A percentile compares a stretch with the other conserved stretches of the same genome.
Conservation (phyloP, 2,888 invertebrate species). For the Polydrusus pterygomalis region DNA sequence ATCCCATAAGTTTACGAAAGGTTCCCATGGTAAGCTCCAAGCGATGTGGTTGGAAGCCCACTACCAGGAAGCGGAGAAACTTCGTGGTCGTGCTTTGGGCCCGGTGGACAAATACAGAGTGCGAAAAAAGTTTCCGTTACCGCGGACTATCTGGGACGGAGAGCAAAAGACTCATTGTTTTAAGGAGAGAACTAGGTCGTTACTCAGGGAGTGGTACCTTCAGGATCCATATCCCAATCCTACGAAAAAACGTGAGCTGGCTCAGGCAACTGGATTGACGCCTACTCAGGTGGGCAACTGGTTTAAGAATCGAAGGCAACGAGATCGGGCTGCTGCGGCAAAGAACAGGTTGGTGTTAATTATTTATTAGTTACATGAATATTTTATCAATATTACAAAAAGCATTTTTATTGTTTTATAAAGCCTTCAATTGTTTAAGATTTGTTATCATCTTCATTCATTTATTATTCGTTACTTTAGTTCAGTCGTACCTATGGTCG, state of each 20-base stretch:
- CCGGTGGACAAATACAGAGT: slow-evolving; percentile 96
- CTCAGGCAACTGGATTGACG: slow-evolving; percentile 92
- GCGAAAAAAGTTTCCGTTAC: slow-evolving; percentile 94
- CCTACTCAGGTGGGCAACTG: slow-evolving; percentile 96
- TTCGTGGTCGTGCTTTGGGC: slow-evolving; percentile 91
- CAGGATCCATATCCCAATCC: slow-evolving; percentile 98
- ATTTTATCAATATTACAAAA: background rate
- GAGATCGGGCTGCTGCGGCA: slow-evolving; percentile 93
- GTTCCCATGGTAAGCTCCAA: slow-evolving; percentile 90
- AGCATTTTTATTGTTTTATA: too few species aligned
- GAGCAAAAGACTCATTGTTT: slow-evolving; percentile 98
- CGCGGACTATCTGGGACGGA: slow-evolving; percentile 95
- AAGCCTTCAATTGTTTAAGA: too few species aligned
- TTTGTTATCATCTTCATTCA: too few species aligned
- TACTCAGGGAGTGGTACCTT: slow-evolving; percentile 98
- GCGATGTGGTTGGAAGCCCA: slow-evolving; percentile 97
- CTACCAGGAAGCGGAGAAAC: slow-evolving; percentile 93
- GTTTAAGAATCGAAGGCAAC: slow-evolving; percentile 92
- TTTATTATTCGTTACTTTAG: too few species aligned
- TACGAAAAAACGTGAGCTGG: slow-evolving; percentile 92
- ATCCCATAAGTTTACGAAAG: slow-evolving; percentile 91
- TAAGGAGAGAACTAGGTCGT: slow-evolving; percentile 95
- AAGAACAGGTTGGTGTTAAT: slow-evolving; percentile 89
- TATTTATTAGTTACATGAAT: background rate
- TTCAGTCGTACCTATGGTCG: too few species aligned